These are phyloP conservation scores for Lacerta agilis DNA, from an alignment of 2,797 vertebrate species.

Conservation along the genomic window DNA sequence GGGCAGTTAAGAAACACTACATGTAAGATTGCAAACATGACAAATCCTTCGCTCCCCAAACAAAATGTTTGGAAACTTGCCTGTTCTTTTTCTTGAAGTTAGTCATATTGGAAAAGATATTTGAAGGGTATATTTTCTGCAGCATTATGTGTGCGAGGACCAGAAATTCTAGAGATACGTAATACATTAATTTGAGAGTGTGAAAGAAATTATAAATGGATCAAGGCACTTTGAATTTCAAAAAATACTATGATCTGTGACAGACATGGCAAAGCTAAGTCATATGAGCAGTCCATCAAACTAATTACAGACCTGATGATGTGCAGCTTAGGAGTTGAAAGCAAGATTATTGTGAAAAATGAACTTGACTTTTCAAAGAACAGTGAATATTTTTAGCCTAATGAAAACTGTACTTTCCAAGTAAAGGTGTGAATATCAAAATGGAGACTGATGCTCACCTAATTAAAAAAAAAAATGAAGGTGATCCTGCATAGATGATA, in stretches of 20 bases:
- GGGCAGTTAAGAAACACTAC: neutral
- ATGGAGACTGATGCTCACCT: neutral
- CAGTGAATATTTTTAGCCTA: conserved; percentile 21
- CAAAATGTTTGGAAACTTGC: neutral
- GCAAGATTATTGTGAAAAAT: conserved; percentile 22
- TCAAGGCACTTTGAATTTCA: conserved; percentile 1
- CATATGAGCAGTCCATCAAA: conserved; percentile 2
- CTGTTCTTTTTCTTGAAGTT: conserved; percentile 14
- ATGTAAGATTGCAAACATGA: conserved; percentile 19
- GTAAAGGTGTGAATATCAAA: conserved; percentile 12
- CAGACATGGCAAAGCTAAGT: conserved; percentile 16
- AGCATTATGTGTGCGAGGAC: neutral
- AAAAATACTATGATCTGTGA: conserved; percentile 33
- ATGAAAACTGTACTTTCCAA: conserved; percentile 30
- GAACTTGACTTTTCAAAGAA: conserved; percentile 29
- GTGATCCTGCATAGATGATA: neutral
- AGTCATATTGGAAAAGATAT: conserved; percentile 9
- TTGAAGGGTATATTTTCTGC: conserved; percentile 1
- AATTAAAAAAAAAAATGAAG: conserved; percentile 17
- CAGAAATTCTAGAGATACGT: conserved; percentile 11
- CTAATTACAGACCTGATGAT: conserved; percentile 3
- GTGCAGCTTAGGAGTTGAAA: neutral
- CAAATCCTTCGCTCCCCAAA: neutral
- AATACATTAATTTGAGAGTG: neutral
- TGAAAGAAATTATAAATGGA: conserved; percentile 25